phyloP scores from a whole-genome alignment of 2,888 invertebrate species.

The Cerastis rubricosa region DNA sequence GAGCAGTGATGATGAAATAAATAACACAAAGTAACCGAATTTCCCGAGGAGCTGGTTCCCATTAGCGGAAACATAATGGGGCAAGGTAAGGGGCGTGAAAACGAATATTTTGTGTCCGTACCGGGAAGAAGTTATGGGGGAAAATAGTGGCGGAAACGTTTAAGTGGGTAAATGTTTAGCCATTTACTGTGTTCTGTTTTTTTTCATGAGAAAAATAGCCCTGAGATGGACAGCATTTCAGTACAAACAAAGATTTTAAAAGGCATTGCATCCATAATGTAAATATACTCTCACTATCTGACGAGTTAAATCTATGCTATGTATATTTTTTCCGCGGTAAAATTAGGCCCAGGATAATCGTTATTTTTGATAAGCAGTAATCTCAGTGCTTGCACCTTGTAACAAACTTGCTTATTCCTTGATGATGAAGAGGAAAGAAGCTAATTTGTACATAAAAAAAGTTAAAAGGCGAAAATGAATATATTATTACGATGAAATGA shows the following conservation, averaged over 20 bases:
- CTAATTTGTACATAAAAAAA: too few relatives aligned
- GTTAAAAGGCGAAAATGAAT: too few relatives aligned
- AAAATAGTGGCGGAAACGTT: slow-evolving; percentile 23
- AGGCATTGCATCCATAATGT: background rate
- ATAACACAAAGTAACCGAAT: slow-evolving; percentile 2
- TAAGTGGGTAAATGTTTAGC: background rate
- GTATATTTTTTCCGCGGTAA: background rate
- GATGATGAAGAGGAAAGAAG: too few relatives aligned
- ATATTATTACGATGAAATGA: too few relatives aligned
- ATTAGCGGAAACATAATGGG: slow-evolving; percentile 32
- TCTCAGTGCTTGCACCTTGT: background rate
- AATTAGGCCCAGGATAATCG: background rate
- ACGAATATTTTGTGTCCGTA: slow-evolving; percentile 27
- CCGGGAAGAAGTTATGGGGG: slow-evolving; percentile 23
- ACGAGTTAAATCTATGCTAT: background rate
- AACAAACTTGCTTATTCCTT: too few relatives aligned
- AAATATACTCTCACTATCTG: background rate
- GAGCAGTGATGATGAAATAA: background rate
- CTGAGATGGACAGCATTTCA: background rate
- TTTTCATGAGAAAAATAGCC: slow-evolving; percentile 2
- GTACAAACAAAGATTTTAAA: background rate
- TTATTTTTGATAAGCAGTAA: background rate
- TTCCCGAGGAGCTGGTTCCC: slow-evolving; percentile 24
- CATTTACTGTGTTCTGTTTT: slow-evolving; percentile 13
- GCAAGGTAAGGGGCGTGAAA: slow-evolving; percentile 7